A percentile compares a stretch with the other conserved stretches of the same genome.
Evolutionary conservation across 2,113 vertebrate genomes (phyloP).

Genomic region (Neogobius melanostomus): DNA sequence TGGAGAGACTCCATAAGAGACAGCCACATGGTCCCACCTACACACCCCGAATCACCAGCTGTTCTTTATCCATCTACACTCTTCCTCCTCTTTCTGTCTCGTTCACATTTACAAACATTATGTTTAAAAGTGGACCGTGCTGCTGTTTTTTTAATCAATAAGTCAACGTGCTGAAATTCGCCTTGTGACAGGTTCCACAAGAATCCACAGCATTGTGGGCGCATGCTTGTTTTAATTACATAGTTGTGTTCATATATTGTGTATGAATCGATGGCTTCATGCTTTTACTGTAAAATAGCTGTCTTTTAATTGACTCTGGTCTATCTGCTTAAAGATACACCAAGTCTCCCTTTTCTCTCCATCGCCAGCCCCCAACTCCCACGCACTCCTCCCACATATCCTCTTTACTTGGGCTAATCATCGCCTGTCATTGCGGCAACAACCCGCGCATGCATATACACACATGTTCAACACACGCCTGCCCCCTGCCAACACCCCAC

Average conservation of each 20-base stretch:
- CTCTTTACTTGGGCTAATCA: constrained; percentile 70
- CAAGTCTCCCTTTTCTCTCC: constrained; percentile 24
- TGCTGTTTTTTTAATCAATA: constrained; percentile 36
- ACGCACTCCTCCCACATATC: constrained; percentile 66
- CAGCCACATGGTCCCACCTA: constrained; percentile 70
- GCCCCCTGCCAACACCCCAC: constrained; percentile 30
- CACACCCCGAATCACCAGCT: constrained; percentile 61
- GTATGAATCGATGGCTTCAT: constrained; percentile 21
- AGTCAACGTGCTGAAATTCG: constrained; percentile 15
- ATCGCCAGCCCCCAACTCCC: constrained; percentile 56
- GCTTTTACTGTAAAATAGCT: constrained; percentile 46
- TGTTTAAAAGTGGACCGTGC: constrained; percentile 28
- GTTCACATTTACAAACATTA: constrained; percentile 9
- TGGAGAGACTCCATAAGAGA: constrained; percentile 49
- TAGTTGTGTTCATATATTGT: constrained; percentile 22
- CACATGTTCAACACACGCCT: constrained; percentile 34
- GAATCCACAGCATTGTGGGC: constrained; percentile 14
- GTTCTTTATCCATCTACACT: constrained; percentile 41
- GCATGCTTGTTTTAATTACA: not conserved
- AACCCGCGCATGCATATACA: constrained; percentile 35
- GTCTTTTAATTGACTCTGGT: constrained; percentile 61
- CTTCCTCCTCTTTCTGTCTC: constrained; percentile 8
- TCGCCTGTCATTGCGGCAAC: constrained; percentile 70
- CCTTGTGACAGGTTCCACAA: constrained; percentile 20
- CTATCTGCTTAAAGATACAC: constrained; percentile 47